Evolutionary conservation across 2,113 vertebrate species (phyloP), one percentile per base, ranked within the genome.

Genomic region (Paracanthobrama guichenoti): DNA sequence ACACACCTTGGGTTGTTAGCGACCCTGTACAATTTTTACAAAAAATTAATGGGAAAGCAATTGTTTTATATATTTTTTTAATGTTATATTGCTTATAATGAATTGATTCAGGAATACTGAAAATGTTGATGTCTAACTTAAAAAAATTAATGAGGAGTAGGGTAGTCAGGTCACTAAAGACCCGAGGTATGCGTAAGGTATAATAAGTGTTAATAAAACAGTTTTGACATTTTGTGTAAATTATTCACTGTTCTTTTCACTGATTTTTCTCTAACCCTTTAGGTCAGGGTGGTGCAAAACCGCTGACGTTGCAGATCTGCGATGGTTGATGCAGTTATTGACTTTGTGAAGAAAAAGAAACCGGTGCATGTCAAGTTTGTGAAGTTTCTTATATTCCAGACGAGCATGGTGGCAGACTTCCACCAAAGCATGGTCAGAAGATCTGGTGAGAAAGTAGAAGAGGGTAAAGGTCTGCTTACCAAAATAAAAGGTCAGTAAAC

Each of bases 321-420:
- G 60, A 96, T 96, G 88, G 90, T 97, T 11, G 93, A 94, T 2
- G 95, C 95, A 0, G 90, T 97, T 79, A 91, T 91, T 83, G 82
- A 95, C 1, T 97, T 96, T 90, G 89, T 93, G 85, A 95, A 20
- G 86, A 93, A 76, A 86, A 91, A 88, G 14, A 85, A 91, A 0
- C 66, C 85, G 0, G 76, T 14, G 0, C 86, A 79, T 73, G 42
- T 98, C 35, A 87, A 60, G 87, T 91, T n/a, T 3, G 79, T 98
- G 84, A 97, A 96, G 92, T 93, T 97, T 86, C 89, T 97, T 81
- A 94, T 97, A 88, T 96, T 97, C 88, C 95, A 96, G 89, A 24
- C 93, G 3, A 42, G 84, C 31, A 90, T 98, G 88, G 16, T 96
- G 42, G 1, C 31, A 0, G 92, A 95, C 12, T 99, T 99, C 86